Evolutionary conservation across 1,140 invertebrate species (phyloP).

Genomic region (Drosophila nasuta): DNA sequence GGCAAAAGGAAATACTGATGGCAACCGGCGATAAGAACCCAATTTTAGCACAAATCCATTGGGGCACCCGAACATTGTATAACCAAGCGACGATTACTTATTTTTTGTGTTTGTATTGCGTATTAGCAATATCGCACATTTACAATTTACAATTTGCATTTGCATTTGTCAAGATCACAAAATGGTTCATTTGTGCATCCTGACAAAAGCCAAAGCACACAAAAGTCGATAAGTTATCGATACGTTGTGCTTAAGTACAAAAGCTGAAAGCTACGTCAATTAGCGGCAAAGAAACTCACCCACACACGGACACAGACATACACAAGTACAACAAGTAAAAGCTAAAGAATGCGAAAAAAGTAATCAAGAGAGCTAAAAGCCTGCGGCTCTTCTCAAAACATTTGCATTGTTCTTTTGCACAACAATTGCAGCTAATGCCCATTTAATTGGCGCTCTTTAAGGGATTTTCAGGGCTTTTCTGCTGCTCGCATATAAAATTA

Average conservation of each 20-base stretch:
- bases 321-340: background rate
- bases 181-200: background rate
- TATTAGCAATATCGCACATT: background rate
- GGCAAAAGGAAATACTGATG: conserved; percentile 37
- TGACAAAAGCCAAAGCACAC: background rate
- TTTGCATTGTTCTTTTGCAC: conserved; percentile 41
- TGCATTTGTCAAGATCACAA: background rate
- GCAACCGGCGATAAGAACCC: conserved; percentile 34
- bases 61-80: conserved; percentile 8
- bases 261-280: background rate
- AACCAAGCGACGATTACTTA: conserved; percentile 3
- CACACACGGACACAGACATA: background rate
- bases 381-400: conserved; percentile 15
- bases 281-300: background rate
- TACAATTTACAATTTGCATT: background rate
- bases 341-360: background rate
- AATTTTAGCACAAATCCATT: conserved; percentile 33
- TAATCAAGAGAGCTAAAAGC: conserved; percentile 33
- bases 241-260: background rate
- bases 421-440: conserved; percentile 43
- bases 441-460: conserved; percentile 70
- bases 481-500: conserved; percentile 32
- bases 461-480: conserved; percentile 31
- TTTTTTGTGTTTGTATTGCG: background rate
- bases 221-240: background rate